phyloP scores from a whole-genome alignment of 1,140 invertebrate species.

The Trachymyrmex septentrionalis region DNA sequence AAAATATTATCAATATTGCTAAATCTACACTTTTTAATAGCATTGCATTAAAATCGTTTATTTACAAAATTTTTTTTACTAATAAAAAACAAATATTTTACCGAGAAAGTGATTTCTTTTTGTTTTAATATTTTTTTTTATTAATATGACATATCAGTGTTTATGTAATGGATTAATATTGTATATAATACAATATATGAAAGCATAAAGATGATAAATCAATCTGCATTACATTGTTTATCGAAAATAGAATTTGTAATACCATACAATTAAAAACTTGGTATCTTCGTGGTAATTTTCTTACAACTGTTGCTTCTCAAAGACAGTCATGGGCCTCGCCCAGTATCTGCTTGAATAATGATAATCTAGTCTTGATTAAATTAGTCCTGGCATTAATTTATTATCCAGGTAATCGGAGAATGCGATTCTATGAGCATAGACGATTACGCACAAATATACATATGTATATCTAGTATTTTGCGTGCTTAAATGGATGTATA shows the following conservation, averaged over 20 bases:
- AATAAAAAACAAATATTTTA: neutral
- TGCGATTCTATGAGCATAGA: constrained; percentile 53
- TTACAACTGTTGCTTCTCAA: neutral
- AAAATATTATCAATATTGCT: neutral
- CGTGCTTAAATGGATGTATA: neutral
- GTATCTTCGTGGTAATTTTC: neutral
- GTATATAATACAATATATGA: neutral
- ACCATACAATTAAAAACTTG: neutral
- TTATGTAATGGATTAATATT: neutral
- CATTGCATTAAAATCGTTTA: neutral
- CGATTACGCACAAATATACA: constrained; percentile 59
- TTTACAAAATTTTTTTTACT: neutral
- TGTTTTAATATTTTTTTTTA: neutral
- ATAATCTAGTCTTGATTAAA: constrained; percentile 74
- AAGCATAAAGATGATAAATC: neutral
- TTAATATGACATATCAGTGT: neutral
- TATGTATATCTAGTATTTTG: constrained; percentile 17
- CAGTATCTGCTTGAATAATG: constrained; percentile 72
- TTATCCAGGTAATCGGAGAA: constrained; percentile 70
- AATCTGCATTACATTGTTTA: neutral
- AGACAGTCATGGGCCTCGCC: constrained; percentile 21
- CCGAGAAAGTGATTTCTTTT: neutral
- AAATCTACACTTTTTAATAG: neutral
- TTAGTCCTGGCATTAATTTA: constrained; percentile 75
- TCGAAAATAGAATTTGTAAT: neutral